phyloP scores from a whole-genome alignment of 2,888 invertebrate species.

The Keiferia lycopersicella region DNA sequence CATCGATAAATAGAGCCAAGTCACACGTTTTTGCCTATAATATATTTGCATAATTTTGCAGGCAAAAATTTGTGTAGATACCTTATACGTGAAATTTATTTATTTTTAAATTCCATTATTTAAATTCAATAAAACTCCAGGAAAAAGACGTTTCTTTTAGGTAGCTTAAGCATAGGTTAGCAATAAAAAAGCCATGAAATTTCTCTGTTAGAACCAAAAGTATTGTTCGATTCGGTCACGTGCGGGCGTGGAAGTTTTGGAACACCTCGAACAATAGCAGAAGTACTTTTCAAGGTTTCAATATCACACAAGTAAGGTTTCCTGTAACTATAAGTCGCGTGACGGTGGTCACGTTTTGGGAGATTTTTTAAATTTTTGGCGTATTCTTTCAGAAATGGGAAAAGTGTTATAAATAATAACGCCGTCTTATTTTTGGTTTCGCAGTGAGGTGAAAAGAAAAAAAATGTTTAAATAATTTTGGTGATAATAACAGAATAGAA shows the following conservation, averaged over 20 bases:
- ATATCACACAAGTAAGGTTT: not conserved
- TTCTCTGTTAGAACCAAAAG: not conserved
- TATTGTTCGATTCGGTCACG: not conserved
- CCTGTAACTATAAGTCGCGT: not conserved
- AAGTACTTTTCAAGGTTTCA: not conserved
- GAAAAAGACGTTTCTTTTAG: too few relatives aligned
- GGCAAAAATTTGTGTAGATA: too few relatives aligned
- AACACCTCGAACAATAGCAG: constrained; percentile 2
- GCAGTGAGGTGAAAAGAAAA: too few relatives aligned
- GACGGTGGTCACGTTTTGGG: not conserved
- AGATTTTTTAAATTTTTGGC: not conserved
- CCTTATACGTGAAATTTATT: too few relatives aligned
- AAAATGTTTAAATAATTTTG: not conserved
- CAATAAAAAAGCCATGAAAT: too few relatives aligned
- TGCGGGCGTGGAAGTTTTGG: not conserved
- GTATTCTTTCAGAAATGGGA: not conserved
- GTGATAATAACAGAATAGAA: too few relatives aligned
- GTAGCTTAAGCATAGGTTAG: too few relatives aligned
- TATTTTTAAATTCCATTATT: too few relatives aligned
- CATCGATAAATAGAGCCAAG: too few relatives aligned
- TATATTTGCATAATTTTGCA: too few relatives aligned
- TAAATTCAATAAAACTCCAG: too few relatives aligned
- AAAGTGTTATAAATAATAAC: not conserved
- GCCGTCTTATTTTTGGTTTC: not conserved
- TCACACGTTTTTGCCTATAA: too few relatives aligned